Base-by-base conservation (phyloP, 2,113 vertebrate genomes). In the Etia nguti region DNA sequence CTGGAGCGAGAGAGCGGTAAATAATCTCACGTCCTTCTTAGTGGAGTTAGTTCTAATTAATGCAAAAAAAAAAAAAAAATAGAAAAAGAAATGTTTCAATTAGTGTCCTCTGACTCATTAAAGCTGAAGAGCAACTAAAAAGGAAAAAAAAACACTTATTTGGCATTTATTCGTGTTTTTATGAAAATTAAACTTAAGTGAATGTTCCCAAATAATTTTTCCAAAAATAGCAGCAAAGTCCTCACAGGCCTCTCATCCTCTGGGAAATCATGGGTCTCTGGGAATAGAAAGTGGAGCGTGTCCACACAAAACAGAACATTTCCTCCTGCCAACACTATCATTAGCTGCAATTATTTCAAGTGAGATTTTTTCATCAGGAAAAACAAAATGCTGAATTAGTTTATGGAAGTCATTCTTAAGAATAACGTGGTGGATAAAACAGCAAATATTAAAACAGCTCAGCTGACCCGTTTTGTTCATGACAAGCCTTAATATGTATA, bases 201-300 rank as follows among this genome's bases (percentile, higher is more conserved):
- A 15, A 59, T 80, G 65, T 86, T 88, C 75, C 29, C 31, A 81
- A 86, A 90, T 57, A 0, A 2, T 56, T 68, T 9, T 20, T 85
- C 86, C 57, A 31, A 26, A 88, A 91, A 93, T 85, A 89, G 90
- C 81, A 55, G 83, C 46, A 6, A 10, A 70, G 57, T 79, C 85
- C 90, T 80, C 70, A 4, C 54, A 86, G 88, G 90, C 43, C 48
- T 20, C 34, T 1, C 36, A 2, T 87, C 93, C 89, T 89, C 43
- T 77, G 92, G 86, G 92, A 82, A 85, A 88, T 55, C 60, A 8
- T 1, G 18, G 24, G 6, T 70, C 89, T 85, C 43, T 83, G 84
- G 80, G 84, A 87, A 89, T 68, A 79, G 54, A 80, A 85, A 91
- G 56, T 80, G 84, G 82, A 91, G 54, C 86, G 5, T 62, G 88